Conservation (phyloP, 2,888 invertebrate genomes). For the Cremastinae sp. region DNA sequence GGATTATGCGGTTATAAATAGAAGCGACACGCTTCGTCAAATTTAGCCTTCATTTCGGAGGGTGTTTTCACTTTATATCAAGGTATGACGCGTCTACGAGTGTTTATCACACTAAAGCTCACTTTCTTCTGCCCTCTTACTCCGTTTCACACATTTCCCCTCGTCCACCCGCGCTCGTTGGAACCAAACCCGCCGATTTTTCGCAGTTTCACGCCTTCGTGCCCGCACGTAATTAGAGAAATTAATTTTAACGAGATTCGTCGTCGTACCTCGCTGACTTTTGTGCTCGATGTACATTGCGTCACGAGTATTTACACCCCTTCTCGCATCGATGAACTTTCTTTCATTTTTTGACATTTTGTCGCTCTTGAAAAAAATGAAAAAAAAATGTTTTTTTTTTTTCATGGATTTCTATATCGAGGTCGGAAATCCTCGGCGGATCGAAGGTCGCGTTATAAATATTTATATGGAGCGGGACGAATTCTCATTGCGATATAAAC, state of each 20-base stretch:
- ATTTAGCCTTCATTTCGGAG: constrained; percentile 38
- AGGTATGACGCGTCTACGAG: constrained; percentile 36
- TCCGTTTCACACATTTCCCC: background rate
- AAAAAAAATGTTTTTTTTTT: background rate
- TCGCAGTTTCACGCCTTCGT: constrained; percentile 13
- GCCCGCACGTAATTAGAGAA: constrained; percentile 45
- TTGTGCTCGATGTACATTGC: background rate
- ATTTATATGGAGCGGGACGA: background rate
- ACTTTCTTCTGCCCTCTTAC: constrained; percentile 2
- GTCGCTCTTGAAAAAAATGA: background rate
- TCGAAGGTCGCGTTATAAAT: background rate
- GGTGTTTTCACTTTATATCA: constrained; percentile 36
- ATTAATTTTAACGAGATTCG: constrained; percentile 54
- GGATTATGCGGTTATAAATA: constrained; percentile 40
- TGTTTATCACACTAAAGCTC: constrained; percentile 38
- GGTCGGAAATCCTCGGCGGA: background rate
- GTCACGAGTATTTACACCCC: background rate
- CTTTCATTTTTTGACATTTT: constrained; percentile 2
- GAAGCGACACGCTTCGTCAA: constrained; percentile 19
- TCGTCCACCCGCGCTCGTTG: background rate
- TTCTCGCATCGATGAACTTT: background rate
- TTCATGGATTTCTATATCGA: background rate
- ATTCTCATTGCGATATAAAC: no score
- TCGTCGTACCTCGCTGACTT: background rate
- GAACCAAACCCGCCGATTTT: background rate